Evolutionary conservation across 2,888 invertebrate genomes (phyloP).

Genomic region (Leptopilina syphax): DNA sequence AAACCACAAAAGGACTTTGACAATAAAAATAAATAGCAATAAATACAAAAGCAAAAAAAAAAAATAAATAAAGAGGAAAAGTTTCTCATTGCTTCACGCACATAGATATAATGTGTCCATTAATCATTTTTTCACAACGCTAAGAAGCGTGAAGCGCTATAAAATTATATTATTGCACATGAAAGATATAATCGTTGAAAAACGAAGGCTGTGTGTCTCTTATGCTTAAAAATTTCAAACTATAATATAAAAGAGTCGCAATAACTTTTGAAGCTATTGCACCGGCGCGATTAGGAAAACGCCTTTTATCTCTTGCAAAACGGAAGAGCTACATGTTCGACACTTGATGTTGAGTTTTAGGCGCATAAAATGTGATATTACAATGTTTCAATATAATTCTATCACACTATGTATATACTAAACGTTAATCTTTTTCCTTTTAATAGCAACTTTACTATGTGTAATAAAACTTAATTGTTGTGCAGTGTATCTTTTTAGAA

Average conservation of each 20-base stretch:
- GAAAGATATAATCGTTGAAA: slow-evolving; percentile 19
- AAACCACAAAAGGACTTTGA: too few species aligned
- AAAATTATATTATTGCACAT: slow-evolving; percentile 36
- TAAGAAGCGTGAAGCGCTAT: slow-evolving; percentile 9
- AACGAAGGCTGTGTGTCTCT: slow-evolving; percentile 15
- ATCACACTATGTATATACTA: too few species aligned
- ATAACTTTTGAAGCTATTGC: slow-evolving; percentile 27
- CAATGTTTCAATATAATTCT: too few species aligned
- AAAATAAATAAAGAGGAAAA: too few species aligned
- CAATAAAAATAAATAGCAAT: too few species aligned
- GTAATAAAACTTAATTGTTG: too few species aligned
- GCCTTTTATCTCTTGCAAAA: slow-evolving; percentile 38
- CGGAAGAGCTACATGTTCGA: slow-evolving; percentile 15
- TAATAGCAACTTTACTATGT: too few species aligned
- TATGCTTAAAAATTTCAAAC: slow-evolving; percentile 15
- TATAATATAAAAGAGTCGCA: slow-evolving; percentile 6
- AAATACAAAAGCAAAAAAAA: too few species aligned
- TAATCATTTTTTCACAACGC: slow-evolving; percentile 32
- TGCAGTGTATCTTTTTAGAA: too few species aligned
- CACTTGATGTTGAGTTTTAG: slow-evolving; percentile 1
- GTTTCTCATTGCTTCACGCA: slow-evolving; percentile 7
- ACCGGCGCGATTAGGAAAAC: slow-evolving; percentile 29
- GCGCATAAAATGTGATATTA: neutral
- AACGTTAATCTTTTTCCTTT: too few species aligned
- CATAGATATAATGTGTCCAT: slow-evolving; percentile 1